Base-by-base conservation (phyloP, 2,113 vertebrate species). In the Ivindomyrus marchei region DNA sequence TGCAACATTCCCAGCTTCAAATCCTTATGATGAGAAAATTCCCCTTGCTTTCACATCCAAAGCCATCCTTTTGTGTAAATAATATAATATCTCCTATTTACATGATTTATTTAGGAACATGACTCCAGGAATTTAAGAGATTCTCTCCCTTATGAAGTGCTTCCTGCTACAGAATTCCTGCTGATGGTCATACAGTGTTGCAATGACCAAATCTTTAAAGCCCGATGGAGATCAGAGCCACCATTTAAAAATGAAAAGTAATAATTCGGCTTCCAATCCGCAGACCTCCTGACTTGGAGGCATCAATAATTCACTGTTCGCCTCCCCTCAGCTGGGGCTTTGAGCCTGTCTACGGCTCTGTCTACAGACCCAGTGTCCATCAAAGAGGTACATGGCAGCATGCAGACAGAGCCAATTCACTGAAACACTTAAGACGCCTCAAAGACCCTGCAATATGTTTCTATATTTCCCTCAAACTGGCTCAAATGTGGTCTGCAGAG, bases 271-370 rank as follows among this genome's bases (percentile, higher is more conserved):
- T 88, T 45, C 56, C 56, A 66, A 47, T 62, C 56, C 8, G 4
- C 56, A 46, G 56, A 88, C 56, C 56, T 24, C 36, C 56, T 88
- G 24, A 66, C 39, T 66, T 46, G 36, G 36, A 42, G 45, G 87
- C 87, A 88, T 88, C 53, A 88, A 88, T 88, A 88, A 88, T 88
- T 88, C 56, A 88, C 36, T 24, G n/a, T 88, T 88, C 11, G 62
- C 87, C 17, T 46, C 87, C 42, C 21, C 87, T 62, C 21, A 62
- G 52, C 42, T 9, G 19, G 87, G 53, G 56, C 10, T 88, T 56
- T 42, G 52, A 39, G 87, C 53, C 1, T 45, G 21, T 27, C 56
- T 39, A 31, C 5, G 10, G 9, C 13, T n/a, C 56, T n/a, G 53
- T 88, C 52, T 36, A 58, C 52, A 19, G 27, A 31, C 1, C 17